Conservation (phyloP, 1,140 invertebrate species). For the Halesus radiatus region DNA sequence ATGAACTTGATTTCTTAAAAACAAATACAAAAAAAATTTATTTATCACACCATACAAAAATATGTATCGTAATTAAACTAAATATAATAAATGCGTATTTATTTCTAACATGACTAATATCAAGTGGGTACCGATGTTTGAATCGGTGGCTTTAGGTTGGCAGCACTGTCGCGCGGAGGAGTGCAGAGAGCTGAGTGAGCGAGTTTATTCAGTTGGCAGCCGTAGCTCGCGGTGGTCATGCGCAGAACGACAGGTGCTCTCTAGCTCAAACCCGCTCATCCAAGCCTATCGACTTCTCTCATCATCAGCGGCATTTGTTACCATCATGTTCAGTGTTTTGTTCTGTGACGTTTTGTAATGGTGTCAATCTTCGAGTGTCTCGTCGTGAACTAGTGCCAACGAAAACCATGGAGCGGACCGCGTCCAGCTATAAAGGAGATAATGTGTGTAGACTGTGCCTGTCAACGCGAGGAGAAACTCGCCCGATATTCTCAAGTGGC, state of each 20-base stretch:
- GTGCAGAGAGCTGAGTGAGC: neutral
- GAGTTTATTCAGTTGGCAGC: constrained; percentile 21
- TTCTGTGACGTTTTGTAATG: constrained; percentile 47
- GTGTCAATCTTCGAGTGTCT: constrained; percentile 24
- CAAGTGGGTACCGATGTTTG: neutral
- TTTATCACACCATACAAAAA: too few relatives aligned
- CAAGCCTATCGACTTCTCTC: constrained; percentile 39
- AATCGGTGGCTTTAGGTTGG: neutral
- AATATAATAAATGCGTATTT: neutral
- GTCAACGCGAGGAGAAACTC: constrained; percentile 70
- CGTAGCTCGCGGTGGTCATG: constrained; percentile 30
- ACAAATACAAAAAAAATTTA: too few relatives aligned
- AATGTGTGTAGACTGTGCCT: constrained; percentile 74
- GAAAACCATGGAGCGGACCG: constrained; percentile 34
- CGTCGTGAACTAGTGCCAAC: neutral
- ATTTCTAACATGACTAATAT: neutral
- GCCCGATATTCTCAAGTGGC: constrained; percentile 65
- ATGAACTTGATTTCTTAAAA: too few relatives aligned
- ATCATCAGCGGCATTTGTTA: constrained; percentile 50
- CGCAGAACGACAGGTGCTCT: constrained; percentile 44
- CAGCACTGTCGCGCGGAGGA: neutral
- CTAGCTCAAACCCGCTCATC: constrained; percentile 39
- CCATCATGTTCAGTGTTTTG: constrained; percentile 48
- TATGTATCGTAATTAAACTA: neutral
- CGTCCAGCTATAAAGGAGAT: constrained; percentile 23